Base-by-base conservation (phyloP, 2,888 invertebrate species). In the Elegia similella region DNA sequence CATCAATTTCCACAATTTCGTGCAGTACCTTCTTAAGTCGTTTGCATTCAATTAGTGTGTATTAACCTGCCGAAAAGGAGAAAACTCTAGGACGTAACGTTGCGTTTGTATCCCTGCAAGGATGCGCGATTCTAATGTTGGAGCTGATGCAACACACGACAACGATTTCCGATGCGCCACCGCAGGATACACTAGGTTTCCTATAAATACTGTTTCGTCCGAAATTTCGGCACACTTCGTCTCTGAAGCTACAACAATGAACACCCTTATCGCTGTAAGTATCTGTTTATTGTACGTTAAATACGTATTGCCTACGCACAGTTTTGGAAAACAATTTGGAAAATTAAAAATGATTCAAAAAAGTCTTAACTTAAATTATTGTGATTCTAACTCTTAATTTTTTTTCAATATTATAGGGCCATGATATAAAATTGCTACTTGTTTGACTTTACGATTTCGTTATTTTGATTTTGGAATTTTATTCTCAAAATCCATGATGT, bases 221-320 rank as follows among this genome's bases (percentile, higher is more conserved):
- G 13, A 23, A 46, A 34, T 30, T 47, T 34, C 34, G 44, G 43
- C 61, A 85, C 84, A 89, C 82, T 84, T 88, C 84, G 84, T 80
- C 80, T 78, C 44, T 7, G 10, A 71, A 72, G 70, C 67, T 58
- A 68, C 67, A 69, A 78, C 78, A 61, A 88, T 89, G 89, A 86
- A 88, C 78, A 77, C 82, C 78, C 84, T 75, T 72, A 68, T 87
- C 54, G 77, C 83, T 68, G 89, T 89, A 69, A 89, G 89, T 88
- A 64, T 7, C 7, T 0, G 1, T 50, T 50, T 34, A 34, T 17
- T 50, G 57, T 17, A 30, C 10, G 2, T 34, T 38, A 12, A 10
- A n/a, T 12, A 38, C 38, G 38, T n/a, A n/a, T n/a, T n/a, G n/a
- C n/a, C n/a, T n/a, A n/a, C n/a, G n/a, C 38, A 38, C 38, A 12